Base-by-base conservation (phyloP, 2,888 invertebrate genomes). In the Oscheius sp. region DNA sequence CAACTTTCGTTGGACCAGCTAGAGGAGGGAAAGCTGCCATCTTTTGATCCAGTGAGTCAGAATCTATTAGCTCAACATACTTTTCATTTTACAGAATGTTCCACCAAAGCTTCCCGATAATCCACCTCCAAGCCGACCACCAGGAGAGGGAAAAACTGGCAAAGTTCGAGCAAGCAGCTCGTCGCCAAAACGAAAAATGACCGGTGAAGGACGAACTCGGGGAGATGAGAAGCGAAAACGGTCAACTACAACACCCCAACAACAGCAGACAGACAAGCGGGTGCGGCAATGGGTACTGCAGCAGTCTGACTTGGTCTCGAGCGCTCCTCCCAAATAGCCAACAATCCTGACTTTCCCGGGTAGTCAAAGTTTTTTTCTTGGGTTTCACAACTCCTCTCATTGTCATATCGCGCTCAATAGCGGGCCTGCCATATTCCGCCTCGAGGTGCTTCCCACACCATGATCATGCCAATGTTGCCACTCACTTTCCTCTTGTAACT, bases 271-370 rank as follows among this genome's bases (percentile, higher is more conserved):
- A 35, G 58, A 74, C 32, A 33, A 62, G 60, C 79, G 85, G 59
- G 82, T 83, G 37, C 81, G 79, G 42, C 85, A 86, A 74, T 86
- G 86, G 86, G 81, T 86, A 33, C 82, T 85, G 33, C 85, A 86
- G 73, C 86, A 86, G 77, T 80, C 82, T 9, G 86, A 86, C 78
- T 78, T 85, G 33, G 82, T 85, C 66, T 78, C 78, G n/a, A 42
- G 29, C n/a, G 21, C 47, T 48, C 66, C 72, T 85, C 68, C 79
- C 77, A 51, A 42, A 21, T 68, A 21, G 7, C n/a, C 59, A 68
- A 21, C 21, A 33, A 33, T 29, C n/a, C n/a, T 33, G 68, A n/a
- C 63, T n/a, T 35, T 63, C 63, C 63, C 63, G 63, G 63, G 63
- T 63, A 63, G 47, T 37, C 55, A 21, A 32, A 37, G 55, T 55